Conservation (phyloP, 1,140 invertebrate genomes). For the Tyrophagus putrescentiae region DNA sequence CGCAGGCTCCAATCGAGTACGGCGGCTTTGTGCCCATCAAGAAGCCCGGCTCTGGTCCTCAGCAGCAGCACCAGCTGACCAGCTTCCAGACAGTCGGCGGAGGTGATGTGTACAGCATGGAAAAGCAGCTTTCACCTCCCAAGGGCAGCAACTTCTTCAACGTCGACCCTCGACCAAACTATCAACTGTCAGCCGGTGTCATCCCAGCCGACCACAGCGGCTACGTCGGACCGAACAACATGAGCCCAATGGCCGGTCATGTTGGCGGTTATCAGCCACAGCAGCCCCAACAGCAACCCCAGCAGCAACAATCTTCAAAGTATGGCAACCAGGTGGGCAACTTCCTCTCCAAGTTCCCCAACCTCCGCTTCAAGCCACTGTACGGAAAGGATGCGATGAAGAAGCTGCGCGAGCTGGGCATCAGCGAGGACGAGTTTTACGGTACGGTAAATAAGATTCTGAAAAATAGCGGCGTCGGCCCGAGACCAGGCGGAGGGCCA, state of each 20-base stretch:
- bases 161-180: not conserved
- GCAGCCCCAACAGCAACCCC: not conserved
- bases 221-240: too few species aligned
- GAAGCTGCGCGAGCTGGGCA: constrained; percentile 7
- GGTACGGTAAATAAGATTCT: constrained; percentile 11
- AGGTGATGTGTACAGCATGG: not conserved
- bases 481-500: not conserved
- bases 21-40: constrained; percentile 14
- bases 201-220: too few species aligned
- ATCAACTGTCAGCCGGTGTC: too few species aligned
- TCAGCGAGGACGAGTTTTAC: constrained; percentile 13
- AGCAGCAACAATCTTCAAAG: not conserved
- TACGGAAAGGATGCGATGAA: constrained; percentile 7
- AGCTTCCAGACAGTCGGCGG: too few species aligned
- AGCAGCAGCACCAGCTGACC: too few species aligned
- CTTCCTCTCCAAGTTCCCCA: not conserved
- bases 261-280: too few species aligned
- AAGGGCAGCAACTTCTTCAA: not conserved
- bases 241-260: too few species aligned
- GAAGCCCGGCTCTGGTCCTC: too few species aligned
- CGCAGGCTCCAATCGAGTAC: not conserved
- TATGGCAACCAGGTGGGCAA: not conserved
- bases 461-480: not conserved
- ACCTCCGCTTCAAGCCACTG: constrained; percentile 2
- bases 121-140: not conserved